Conservation (phyloP, 2,113 vertebrate genomes). For the Syrmaticus mikado region DNA sequence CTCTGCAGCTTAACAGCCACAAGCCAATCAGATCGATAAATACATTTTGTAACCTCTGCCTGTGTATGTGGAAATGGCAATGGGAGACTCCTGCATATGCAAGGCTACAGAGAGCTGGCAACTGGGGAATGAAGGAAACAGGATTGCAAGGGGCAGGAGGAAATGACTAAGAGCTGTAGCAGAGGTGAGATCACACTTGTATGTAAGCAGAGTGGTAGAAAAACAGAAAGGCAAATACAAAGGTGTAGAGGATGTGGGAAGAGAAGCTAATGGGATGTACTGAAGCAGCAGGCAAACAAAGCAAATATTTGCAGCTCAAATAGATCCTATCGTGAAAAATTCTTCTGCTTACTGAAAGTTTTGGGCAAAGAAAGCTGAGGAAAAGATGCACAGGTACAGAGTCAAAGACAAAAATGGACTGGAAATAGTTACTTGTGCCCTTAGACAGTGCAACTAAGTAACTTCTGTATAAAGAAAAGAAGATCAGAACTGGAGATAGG, state of each 20-base stretch:
- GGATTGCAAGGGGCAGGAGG: not conserved
- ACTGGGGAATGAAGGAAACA: not conserved
- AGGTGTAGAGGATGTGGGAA: not conserved
- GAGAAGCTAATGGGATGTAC: not conserved
- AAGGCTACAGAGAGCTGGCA: not conserved
- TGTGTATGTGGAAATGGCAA: not conserved
- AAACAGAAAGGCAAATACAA: not conserved
- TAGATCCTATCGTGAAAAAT: not conserved
- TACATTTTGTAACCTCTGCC: not conserved
- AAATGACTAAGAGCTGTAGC: conserved; percentile 19
- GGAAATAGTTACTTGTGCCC: not conserved
- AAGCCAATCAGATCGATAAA: not conserved
- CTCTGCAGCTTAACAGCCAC: not conserved
- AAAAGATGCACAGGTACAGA: not conserved
- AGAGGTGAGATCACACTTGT: not conserved
- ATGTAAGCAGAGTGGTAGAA: not conserved
- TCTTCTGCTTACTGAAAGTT: not conserved
- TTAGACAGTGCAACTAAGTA: not conserved
- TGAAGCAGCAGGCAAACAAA: not conserved
- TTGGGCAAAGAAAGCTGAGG: not conserved
- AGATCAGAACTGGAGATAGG: not conserved
- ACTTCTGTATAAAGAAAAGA: not conserved
- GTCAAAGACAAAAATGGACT: not conserved
- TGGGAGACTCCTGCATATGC: not conserved
- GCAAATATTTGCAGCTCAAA: not conserved